Percentiles rank a stretch among this genome's conserved stretches.
These are phyloP conservation scores for Thyatira batis DNA, from an alignment of 2,888 invertebrate genomes.

Conservation along the genomic window DNA sequence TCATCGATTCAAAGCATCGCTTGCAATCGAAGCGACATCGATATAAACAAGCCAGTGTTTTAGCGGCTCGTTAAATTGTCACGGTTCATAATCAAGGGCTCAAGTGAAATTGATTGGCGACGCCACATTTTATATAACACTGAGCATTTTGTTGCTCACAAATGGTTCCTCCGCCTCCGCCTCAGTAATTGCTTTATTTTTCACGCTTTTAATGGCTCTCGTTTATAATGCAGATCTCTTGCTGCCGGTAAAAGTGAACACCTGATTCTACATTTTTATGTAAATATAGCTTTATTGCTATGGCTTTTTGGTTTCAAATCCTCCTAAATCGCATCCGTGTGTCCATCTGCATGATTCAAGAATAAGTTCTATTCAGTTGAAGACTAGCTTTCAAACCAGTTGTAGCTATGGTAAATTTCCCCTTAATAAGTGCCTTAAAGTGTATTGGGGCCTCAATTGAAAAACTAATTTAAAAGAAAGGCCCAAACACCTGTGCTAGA, in stretches of 20 bases:
- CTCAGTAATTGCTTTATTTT: conserved; percentile 22
- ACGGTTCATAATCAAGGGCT: conserved; percentile 44
- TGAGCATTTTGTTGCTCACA: conserved; percentile 15
- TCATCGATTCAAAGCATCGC: conserved; percentile 23
- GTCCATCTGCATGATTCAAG: too few relatives aligned
- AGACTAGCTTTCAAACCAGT: too few relatives aligned
- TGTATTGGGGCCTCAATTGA: too few relatives aligned
- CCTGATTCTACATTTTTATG: neutral
- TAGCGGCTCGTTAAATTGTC: conserved; percentile 54
- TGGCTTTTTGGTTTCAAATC: neutral
- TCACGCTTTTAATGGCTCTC: conserved; percentile 10
- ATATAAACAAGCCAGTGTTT: conserved; percentile 10
- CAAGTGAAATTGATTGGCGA: conserved; percentile 24
- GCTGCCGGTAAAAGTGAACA: neutral
- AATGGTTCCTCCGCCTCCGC: conserved; percentile 18
- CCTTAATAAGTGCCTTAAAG: too few relatives aligned
- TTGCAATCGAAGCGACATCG: conserved; percentile 26
- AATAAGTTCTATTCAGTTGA: too few relatives aligned
- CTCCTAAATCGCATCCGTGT: too few relatives aligned
- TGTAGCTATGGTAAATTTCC: too few relatives aligned
- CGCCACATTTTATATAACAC: conserved; percentile 12
- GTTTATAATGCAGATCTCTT: conserved; percentile 3
- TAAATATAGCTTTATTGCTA: neutral
- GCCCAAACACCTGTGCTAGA: neutral
- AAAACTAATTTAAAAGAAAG: too few relatives aligned